phyloP scores from a whole-genome alignment of 1,140 invertebrate species.

The Rhopalosiphum padi region DNA sequence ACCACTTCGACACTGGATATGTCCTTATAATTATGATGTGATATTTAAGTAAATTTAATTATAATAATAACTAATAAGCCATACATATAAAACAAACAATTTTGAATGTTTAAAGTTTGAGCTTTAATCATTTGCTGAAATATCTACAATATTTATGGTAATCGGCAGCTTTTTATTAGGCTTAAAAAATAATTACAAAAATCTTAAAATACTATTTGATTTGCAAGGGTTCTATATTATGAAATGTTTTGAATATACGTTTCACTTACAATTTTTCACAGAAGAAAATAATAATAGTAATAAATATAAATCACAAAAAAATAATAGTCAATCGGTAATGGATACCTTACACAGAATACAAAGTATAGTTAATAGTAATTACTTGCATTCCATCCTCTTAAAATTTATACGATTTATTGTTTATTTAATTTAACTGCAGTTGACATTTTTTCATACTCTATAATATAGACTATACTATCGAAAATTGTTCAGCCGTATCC shows the following conservation, averaged over 20 bases:
- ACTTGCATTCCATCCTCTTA: background rate
- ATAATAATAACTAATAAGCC: background rate
- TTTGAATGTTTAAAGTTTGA: background rate
- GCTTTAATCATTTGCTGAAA: background rate
- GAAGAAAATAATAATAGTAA: too few relatives aligned
- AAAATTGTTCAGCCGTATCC: background rate
- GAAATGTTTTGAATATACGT: too few relatives aligned
- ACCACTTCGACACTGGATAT: background rate
- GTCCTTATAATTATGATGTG: background rate
- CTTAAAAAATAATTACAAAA: background rate
- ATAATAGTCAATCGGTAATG: too few relatives aligned
- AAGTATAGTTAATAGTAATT: background rate
- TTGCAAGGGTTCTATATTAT: too few relatives aligned
- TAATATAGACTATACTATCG: background rate
- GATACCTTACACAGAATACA: background rate
- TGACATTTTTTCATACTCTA: background rate
- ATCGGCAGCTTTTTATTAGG: background rate
- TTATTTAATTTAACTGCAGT: background rate
- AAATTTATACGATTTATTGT: background rate
- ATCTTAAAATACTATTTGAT: background rate
- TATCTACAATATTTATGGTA: background rate
- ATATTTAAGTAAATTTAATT: background rate
- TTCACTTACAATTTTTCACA: too few relatives aligned
- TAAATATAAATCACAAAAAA: too few relatives aligned
- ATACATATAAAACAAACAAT: background rate